Conservation (phyloP, 2,797 vertebrate genomes). For the Fratercula arctica region DNA sequence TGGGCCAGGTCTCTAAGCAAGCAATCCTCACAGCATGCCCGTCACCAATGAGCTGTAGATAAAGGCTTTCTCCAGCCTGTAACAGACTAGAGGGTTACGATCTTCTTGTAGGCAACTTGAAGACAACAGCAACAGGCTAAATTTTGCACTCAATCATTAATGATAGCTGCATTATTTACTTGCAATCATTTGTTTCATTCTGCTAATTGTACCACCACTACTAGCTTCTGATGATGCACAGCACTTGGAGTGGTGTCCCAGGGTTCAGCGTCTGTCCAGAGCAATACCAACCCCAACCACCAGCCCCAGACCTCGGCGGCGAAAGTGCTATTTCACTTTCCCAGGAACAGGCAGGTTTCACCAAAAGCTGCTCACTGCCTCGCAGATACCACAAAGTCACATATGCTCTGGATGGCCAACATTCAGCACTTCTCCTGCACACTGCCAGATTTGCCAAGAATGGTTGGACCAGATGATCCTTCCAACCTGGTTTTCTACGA, state of each 20-base stretch:
- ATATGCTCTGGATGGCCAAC: background rate
- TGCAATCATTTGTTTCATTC: background rate
- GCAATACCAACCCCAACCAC: background rate
- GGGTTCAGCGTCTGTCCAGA: background rate
- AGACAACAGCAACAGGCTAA: background rate
- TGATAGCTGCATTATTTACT: conserved; percentile 38
- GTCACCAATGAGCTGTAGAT: background rate
- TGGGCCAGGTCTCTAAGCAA: background rate
- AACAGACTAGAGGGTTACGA: background rate
- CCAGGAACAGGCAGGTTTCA: background rate
- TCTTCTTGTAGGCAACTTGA: background rate
- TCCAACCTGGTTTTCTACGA: background rate
- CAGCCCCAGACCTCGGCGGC: rapidly evolving
- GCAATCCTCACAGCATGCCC: background rate
- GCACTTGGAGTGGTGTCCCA: background rate
- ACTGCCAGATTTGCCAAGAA: background rate
- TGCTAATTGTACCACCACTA: background rate
- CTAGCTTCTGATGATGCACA: background rate
- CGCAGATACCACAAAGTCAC: background rate
- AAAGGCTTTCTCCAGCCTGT: background rate
- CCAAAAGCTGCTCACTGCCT: background rate
- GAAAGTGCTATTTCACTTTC: background rate
- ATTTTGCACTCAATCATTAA: background rate
- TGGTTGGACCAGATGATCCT: background rate
- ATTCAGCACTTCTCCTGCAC: background rate